Evolutionary conservation across 2,888 invertebrate species (phyloP).

Genomic region (Agonopterix alstromeriana): DNA sequence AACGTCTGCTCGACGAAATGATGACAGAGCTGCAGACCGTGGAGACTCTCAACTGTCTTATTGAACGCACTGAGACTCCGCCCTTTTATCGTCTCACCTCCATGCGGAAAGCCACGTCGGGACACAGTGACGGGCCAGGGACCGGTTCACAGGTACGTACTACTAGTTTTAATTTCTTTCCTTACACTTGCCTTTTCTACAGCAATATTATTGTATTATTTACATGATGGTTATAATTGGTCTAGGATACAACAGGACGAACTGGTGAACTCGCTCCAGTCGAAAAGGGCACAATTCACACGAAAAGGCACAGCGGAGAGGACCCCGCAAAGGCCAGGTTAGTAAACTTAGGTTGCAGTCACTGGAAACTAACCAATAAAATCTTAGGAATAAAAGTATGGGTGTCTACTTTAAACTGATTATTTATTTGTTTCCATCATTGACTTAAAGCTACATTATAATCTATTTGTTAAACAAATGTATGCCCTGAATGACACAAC

Average conservation of each 20-base stretch:
- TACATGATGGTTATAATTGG: slow-evolving; percentile 16
- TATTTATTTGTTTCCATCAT: too few species aligned
- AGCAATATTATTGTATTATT: neutral
- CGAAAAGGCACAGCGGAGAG: slow-evolving; percentile 94
- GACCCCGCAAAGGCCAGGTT: slow-evolving; percentile 88
- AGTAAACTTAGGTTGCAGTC: too few species aligned
- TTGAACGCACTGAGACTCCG: slow-evolving; percentile 98
- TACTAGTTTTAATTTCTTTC: neutral
- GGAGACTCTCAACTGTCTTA: slow-evolving; percentile 95
- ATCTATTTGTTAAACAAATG: too few species aligned
- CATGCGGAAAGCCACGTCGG: slow-evolving; percentile 91
- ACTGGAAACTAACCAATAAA: too few species aligned
- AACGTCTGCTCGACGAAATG: slow-evolving; percentile 95
- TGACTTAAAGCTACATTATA: too few species aligned
- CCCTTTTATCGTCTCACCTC: slow-evolving; percentile 97
- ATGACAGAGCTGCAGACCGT: slow-evolving; percentile 98
- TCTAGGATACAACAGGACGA: slow-evolving; percentile 63
- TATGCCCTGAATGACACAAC: too few species aligned
- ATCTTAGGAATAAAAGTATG: too few species aligned
- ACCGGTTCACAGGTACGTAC: slow-evolving; percentile 68
- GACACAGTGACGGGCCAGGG: slow-evolving; percentile 65
- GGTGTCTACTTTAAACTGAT: too few species aligned
- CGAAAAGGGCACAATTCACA: slow-evolving; percentile 97
- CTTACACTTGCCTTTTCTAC: neutral
- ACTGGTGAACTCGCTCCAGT: slow-evolving; percentile 80